Conservation (phyloP, 2,113 vertebrate species). For the Gallinago paraguaiae region DNA sequence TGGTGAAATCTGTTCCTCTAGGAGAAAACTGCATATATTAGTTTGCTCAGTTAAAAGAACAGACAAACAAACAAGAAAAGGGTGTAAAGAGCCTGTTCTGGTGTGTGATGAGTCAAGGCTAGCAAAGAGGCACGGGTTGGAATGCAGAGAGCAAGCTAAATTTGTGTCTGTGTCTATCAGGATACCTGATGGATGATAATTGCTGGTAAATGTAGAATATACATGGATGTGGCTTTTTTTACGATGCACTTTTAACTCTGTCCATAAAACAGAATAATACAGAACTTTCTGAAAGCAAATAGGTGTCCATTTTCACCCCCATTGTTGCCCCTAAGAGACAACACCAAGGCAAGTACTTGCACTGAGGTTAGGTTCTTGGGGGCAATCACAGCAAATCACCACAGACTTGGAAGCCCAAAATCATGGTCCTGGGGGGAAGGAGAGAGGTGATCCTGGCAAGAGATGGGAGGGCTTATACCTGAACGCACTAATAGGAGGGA, state of each 20-base stretch:
- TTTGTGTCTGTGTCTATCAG: neutral
- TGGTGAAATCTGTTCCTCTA: neutral
- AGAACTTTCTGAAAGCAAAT: neutral
- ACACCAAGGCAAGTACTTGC: accelerated
- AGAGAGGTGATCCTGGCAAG: neutral
- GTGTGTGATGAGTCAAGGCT: neutral
- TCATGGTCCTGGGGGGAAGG: neutral
- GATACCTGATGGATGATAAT: neutral
- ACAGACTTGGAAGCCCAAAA: neutral
- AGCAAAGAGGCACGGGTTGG: neutral
- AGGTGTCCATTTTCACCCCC: neutral
- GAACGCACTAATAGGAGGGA: neutral
- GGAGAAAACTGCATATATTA: neutral
- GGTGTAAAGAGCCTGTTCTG: neutral
- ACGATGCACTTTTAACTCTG: neutral
- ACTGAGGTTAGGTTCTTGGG: neutral
- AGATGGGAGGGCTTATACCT: neutral
- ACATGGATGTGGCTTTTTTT: neutral
- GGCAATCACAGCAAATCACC: neutral
- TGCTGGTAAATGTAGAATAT: neutral
- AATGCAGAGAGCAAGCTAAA: neutral
- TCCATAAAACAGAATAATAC: neutral
- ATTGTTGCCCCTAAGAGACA: neutral
- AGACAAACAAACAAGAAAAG: neutral
- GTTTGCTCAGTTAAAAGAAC: neutral